Conservation (phyloP, 2,888 invertebrate genomes). For the Lottia scabra region DNA sequence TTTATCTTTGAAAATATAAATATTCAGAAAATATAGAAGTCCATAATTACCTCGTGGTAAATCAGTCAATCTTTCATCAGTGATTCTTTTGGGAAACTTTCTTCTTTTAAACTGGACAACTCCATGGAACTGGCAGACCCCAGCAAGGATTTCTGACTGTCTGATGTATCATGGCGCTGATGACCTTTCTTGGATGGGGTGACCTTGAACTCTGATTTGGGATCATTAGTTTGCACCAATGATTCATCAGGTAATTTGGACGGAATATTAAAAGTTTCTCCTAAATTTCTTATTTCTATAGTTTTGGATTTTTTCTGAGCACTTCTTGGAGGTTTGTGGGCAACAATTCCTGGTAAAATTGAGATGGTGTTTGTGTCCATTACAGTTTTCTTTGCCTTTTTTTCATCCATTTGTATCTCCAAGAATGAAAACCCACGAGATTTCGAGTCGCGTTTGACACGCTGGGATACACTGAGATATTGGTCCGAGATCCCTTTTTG, state of each 20-base stretch:
- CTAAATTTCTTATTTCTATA: neutral
- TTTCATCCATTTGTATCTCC: neutral
- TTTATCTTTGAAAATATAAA: no score
- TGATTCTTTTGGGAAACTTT: neutral
- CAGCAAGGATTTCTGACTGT: slow-evolving; percentile 27
- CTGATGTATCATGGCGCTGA: slow-evolving; percentile 23
- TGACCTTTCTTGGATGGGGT: slow-evolving; percentile 12
- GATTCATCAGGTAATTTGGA: no score
- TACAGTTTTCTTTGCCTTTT: neutral
- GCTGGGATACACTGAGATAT: neutral
- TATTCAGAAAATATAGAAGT: no score
- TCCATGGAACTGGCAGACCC: slow-evolving; percentile 27
- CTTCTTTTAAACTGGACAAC: slow-evolving; percentile 21
- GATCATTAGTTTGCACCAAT: neutral
- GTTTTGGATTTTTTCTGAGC: neutral
- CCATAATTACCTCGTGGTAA: no score
- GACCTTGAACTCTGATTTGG: neutral
- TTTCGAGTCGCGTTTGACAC: neutral
- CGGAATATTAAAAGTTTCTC: neutral
- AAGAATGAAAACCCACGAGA: neutral
- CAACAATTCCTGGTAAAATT: neutral
- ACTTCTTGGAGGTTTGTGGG: neutral
- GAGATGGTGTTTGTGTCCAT: neutral
- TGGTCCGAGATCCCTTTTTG: neutral
- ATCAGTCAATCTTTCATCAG: no score